Evolutionary conservation across 2,888 invertebrate species (phyloP).

Genomic region (Neelides folsomi): DNA sequence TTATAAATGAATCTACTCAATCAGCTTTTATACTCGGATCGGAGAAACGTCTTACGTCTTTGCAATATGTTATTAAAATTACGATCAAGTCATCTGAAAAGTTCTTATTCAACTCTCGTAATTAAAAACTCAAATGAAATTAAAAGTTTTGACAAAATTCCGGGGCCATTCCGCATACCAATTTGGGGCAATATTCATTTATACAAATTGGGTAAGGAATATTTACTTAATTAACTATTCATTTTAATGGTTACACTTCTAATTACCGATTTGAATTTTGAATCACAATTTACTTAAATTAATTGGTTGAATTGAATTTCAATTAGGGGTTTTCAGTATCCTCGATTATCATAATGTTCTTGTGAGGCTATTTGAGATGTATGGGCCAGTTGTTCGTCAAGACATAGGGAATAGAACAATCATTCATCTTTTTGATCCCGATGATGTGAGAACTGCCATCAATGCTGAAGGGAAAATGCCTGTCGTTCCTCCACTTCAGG

Average conservation of each 20-base stretch:
- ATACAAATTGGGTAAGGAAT: conserved; percentile 35
- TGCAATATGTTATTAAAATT: too few relatives aligned
- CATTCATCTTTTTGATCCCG: conserved; percentile 44
- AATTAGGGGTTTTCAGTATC: conserved; percentile 34
- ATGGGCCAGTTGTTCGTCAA: conserved; percentile 43
- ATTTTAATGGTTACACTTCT: neutral
- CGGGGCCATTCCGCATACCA: conserved; percentile 35
- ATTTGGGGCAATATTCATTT: conserved; percentile 35
- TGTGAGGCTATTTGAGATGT: conserved; percentile 37
- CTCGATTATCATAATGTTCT: conserved; percentile 39
- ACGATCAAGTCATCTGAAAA: too few relatives aligned
- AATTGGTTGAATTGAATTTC: conserved; percentile 1
- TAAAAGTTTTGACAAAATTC: conserved; percentile 33
- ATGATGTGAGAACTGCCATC: conserved; percentile 40
- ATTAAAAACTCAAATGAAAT: neutral
- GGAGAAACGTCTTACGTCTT: too few relatives aligned
- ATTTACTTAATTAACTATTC: too few relatives aligned
- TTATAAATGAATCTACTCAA: too few relatives aligned
- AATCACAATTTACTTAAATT: neutral
- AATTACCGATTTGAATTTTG: neutral
- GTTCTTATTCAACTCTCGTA: too few relatives aligned
- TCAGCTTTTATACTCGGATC: too few relatives aligned
- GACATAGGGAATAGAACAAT: conserved; percentile 39
- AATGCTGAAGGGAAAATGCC: conserved; percentile 42
- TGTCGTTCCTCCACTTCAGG: conserved; percentile 42